Evolutionary conservation across 1,140 invertebrate genomes (phyloP), one percentile per base, ranked within the genome.

Genomic region (Drosophila nigromelanica): DNA sequence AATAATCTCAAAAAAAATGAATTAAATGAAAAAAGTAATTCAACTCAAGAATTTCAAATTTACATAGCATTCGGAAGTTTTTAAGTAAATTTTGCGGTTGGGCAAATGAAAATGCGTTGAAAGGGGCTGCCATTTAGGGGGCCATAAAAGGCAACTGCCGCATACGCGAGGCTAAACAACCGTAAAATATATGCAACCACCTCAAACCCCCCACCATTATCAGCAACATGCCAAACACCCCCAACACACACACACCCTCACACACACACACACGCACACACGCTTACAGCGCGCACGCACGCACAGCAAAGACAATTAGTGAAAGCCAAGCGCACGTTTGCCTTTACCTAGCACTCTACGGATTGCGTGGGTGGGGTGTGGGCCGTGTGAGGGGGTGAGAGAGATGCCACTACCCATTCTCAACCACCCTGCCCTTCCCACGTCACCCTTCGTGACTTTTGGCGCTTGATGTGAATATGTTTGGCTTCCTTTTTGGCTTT

Each of bases 271-370:
- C 27, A 12, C 40, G 11, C 60, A 33, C 54, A 40, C 61, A 43
- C 61, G 43, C 50, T 55, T 33, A 63, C 18, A 70, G 42, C 48
- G 35, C 51, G 48, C 60, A 71, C 61, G 62, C 72, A 82, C 75
- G 76, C 82, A 86, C 82, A 62, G 78, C 64, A 86, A 86, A 86
- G 83, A 89, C 82, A 86, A 86, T 86, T 86, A 86, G 82, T 86
- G 76, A 70, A 89, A 82, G 74, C 43, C 63, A 73, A 86, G 73
- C 61, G 67, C 77, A 59, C 72, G 73, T 63, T 76, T 73, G 45
- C 59, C 63, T 69, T 62, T 35, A 27, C n/a, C 64, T 27, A 12
- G 18, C 52, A 15, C 43, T 58, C 51, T 24, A 8, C 21, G 11
- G 27, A 35, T 5, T 5, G 33, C 15, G 21, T 14, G 24, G 45